Base-by-base conservation (phyloP, 2,113 vertebrate genomes). In the Pteronura brasiliensis region DNA sequence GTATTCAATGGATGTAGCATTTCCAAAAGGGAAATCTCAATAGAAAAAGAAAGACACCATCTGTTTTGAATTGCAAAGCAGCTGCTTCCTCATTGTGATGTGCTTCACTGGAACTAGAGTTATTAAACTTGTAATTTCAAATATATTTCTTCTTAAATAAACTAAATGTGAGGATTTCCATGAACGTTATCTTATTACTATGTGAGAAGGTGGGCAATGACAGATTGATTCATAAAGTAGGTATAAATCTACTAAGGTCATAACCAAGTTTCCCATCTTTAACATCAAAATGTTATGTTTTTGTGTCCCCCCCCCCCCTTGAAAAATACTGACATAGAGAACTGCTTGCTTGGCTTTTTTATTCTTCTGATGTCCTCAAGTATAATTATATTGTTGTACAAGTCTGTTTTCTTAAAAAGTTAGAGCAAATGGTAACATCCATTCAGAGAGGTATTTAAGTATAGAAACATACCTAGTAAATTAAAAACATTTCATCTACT, bases 61-160 rank as follows among this genome's bases (percentile, higher is more conserved):
- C 92, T 98, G 85, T 94, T 98, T 93, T 95, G 67, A 97, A 97
- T 96, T 90, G 15, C 89, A 98, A 98, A 98, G 81, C 96, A 98
- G 87, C 72, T 98, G 83, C 25, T 97, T 49, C 90, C 65, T 97
- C 72, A 90, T 81, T 94, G 93, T 87, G 4, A 31, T 63, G 67
- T 98, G 94, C 92, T 96, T 97, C 44, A 67, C 39, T 83, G 65
- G 61, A 97, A 93, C 65, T 87, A 93, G 47, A 86, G n/a, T 98
- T 97, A 98, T 98, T 96, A 97, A 98, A 98, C 67, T 59, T 96
- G 34, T 81, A 97, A 98, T 95, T 95, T 49, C 36, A 96, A 96
- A 92, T 92, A 88, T 71, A 97, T 82, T 69, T 87, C 89, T 65
- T 98, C 96, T 95, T 97, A 97, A 95, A 97, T 98, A 97, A 34